phyloP scores from a whole-genome alignment of 2,888 invertebrate genomes.

The Choreutis nemorana region DNA sequence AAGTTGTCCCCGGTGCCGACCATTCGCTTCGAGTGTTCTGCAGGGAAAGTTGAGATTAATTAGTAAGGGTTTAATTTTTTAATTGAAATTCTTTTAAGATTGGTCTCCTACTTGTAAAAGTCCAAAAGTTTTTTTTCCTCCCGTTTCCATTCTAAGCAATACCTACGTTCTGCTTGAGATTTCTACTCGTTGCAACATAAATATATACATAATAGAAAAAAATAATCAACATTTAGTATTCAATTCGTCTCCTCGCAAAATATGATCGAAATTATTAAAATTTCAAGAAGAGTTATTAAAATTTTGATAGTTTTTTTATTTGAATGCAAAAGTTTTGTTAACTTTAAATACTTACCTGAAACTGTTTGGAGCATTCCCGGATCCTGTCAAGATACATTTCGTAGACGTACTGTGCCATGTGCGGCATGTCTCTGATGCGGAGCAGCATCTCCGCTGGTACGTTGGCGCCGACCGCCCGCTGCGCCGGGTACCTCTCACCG shows the following conservation, averaged over 20 bases:
- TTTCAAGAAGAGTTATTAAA: background rate
- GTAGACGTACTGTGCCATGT: slow-evolving; percentile 95
- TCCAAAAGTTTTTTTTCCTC: too few relatives aligned
- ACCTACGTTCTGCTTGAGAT: too few relatives aligned
- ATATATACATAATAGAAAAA: background rate
- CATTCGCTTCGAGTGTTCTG: slow-evolving; percentile 58
- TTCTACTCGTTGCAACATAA: background rate
- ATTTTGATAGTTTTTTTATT: background rate
- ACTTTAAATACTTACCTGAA: too few relatives aligned
- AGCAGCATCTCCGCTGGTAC: slow-evolving; percentile 57
- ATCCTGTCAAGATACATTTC: slow-evolving; percentile 87
- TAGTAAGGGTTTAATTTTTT: slow-evolving; percentile 1
- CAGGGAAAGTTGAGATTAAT: background rate
- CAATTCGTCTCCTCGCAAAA: background rate
- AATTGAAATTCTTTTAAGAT: too few relatives aligned
- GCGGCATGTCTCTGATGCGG: slow-evolving; percentile 85
- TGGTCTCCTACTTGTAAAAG: too few relatives aligned
- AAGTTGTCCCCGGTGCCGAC: slow-evolving; percentile 67
- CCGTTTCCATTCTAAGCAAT: too few relatives aligned
- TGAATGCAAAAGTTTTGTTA: too few relatives aligned
- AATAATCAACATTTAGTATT: background rate
- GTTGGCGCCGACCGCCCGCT: slow-evolving; percentile 55
- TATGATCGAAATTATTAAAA: background rate
- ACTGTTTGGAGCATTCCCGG: slow-evolving; percentile 38
- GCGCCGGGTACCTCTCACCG: slow-evolving; percentile 80